Evolutionary conservation across 37 sponge, comb jelly and placozoan species (phyloP), one percentile per base, ranked within the genome.

Genomic region (Eunapius fragilis): DNA sequence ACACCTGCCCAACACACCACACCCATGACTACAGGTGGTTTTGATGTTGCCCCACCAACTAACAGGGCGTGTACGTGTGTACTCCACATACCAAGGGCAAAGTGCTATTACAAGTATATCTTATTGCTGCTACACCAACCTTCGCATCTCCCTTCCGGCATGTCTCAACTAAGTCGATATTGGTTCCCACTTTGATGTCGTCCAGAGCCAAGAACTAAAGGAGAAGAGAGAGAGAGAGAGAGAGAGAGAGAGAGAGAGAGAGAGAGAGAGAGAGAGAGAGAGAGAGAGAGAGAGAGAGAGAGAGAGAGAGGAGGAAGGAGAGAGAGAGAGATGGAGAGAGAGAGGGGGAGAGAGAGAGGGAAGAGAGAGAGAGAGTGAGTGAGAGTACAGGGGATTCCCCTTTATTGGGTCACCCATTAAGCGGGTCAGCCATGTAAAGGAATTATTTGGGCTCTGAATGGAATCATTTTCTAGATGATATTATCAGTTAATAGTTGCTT

Each of bases 101-200:
- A 58, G 14, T 17, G 22, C 14, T 19, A 58, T 19, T 17, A 58
- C 58, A 10, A 58, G 17, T 19, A 58, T 1, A 19, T n/a, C n/a
- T n/a, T n/a, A n/a, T n/a, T n/a, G 58, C 17, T 1, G 58, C 19
- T 4, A 13, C 22, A 58, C 58, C 14, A 19, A 58, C 76, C 76
- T 37, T 76, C 3, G 35, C 10, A 35, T 31, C 35, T 7, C n/a
- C 35, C 36, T 76, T 33, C 31, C 31, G 0, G 45, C 31, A 68
- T 11, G 50, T 26, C 75, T 96, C 96, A 28, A 37, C 84, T 87
- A 96, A 37, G 82, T 96, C 94, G 79, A 96, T 91, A 71, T 93
- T 91, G 38, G 32, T 88, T 28, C 79, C 89, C 50, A 87, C 94
- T 74, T 36, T 48, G 25, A 96, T 78, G 36, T 95, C 95, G 68